These are phyloP conservation scores for Cepaea nemoralis DNA, from an alignment of 1,140 invertebrate genomes.

Conservation along the genomic window DNA sequence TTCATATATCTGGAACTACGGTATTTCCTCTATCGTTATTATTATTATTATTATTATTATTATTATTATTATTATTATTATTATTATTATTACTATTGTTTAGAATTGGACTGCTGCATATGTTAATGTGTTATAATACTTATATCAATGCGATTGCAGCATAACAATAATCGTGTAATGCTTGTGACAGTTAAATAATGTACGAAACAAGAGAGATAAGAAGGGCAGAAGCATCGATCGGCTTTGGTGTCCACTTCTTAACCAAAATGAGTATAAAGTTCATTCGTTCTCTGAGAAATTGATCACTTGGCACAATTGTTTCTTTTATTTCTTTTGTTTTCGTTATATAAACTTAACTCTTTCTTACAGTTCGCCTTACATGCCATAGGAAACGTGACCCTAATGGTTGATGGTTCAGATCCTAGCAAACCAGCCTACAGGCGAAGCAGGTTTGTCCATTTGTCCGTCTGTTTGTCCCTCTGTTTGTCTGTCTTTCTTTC, in stretches of 20 bases:
- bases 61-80: no score
- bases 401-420: constrained; percentile 47
- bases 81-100: no score
- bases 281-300: not conserved
- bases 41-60: no score
- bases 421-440: constrained; percentile 46
- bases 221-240: not conserved
- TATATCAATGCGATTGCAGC: no score
- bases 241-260: not conserved
- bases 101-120: no score
- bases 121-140: no score
- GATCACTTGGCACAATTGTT: not conserved
- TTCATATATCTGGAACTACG: no score
- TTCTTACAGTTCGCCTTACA: constrained; percentile 42
- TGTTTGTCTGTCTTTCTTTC: not conserved
- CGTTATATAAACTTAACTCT: constrained; percentile 1
- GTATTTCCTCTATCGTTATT: no score
- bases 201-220: no score
- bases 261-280: not conserved
- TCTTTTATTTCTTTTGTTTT: not conserved
- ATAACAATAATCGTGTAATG: no score
- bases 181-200: no score
- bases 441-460: constrained; percentile 43
- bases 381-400: constrained; percentile 41
- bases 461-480: not conserved